A percentile compares a stretch with the other conserved stretches of the same genome.
Conservation (phyloP, 2,888 invertebrate species). For the Apeira syringaria region DNA sequence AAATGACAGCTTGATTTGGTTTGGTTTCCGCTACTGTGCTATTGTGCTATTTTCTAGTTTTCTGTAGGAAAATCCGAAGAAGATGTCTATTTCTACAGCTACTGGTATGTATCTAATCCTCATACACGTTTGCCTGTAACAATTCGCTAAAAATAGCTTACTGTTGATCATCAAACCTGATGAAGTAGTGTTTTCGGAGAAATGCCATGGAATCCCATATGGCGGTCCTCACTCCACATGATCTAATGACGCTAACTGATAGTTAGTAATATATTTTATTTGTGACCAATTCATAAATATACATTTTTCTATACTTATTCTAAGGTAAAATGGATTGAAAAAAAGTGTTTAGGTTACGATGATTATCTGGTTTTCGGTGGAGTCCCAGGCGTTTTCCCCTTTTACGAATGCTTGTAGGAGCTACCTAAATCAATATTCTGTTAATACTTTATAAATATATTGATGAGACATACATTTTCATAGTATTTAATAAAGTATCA, state of each 20-base stretch:
- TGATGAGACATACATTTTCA: constrained; percentile 13
- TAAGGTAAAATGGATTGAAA: constrained; percentile 21
- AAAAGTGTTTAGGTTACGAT: constrained; percentile 63
- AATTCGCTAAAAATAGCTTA: constrained; percentile 35
- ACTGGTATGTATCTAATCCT: constrained; percentile 66
- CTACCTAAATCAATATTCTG: constrained; percentile 35
- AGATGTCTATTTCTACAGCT: constrained; percentile 80
- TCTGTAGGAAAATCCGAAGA: constrained; percentile 64
- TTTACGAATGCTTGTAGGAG: constrained; percentile 47
- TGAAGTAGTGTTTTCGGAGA: constrained; percentile 75
- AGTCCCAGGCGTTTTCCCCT: constrained; percentile 57
- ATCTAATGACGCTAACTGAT: constrained; percentile 75
- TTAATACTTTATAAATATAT: constrained; percentile 24
- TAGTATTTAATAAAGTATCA: constrained; percentile 17
- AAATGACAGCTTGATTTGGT: constrained; percentile 83
- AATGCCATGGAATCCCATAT: constrained; percentile 83
- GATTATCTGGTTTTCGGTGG: constrained; percentile 59
- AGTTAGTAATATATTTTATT: constrained; percentile 49
- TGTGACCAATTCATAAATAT: constrained; percentile 39
- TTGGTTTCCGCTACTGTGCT: constrained; percentile 83
- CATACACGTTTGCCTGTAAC: constrained; percentile 39
- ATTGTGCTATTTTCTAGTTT: constrained; percentile 81
- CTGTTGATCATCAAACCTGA: constrained; percentile 65
- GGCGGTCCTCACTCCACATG: constrained; percentile 82
- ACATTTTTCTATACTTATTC: constrained; percentile 26